Evolutionary conservation across 2,888 invertebrate genomes (phyloP), one percentile per base, ranked within the genome.

Genomic region (Sepiola atlantica): DNA sequence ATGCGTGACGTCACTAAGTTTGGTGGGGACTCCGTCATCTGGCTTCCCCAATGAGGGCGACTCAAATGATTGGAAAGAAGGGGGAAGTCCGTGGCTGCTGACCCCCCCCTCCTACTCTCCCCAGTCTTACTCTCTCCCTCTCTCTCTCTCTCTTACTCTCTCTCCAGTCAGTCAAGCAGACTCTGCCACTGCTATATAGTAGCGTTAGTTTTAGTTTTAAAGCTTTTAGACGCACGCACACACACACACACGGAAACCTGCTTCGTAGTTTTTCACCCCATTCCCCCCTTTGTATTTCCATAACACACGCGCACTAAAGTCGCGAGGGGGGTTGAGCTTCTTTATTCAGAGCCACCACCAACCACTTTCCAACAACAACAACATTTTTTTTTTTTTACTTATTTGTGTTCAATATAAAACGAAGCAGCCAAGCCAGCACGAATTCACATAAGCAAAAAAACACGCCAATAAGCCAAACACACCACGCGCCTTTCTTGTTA

Each of bases 1-100:
- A 77, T n/a, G 77, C 77, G 77, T 77, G 77, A 77, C 77, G 77
- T 77, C 77, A 77, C n/a, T n/a, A 77, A 77, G n/a, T n/a, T 77
- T 77, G n/a, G 77, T 4, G 45, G 77, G n/a, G 77, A 77, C n/a
- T 77, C 77, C 77, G 77, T 77, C n/a, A 77, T 77, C 77, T n/a
- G 77, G 77, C n/a, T 77, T 14, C 16, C 77, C n/a, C n/a, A 32
- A 16, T 16, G 32, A 32, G 77, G n/a, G 14, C 16, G 45, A 45
- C 45, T 45, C 45, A 45, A 45, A 77, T 21, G 28, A 24, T n/a
- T 32, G 77, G 77, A 12, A 77, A 77, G n/a, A n/a, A n/a, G 32
- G 32, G 77, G 28, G 77, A 77, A 77, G 77, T 77, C 77, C n/a
- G 32, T 77, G 3, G 61, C 28, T 24, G 61, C 28, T 45, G n/a